phyloP scores from a whole-genome alignment of 2,888 invertebrate genomes.

The Spisula subtruncata region DNA sequence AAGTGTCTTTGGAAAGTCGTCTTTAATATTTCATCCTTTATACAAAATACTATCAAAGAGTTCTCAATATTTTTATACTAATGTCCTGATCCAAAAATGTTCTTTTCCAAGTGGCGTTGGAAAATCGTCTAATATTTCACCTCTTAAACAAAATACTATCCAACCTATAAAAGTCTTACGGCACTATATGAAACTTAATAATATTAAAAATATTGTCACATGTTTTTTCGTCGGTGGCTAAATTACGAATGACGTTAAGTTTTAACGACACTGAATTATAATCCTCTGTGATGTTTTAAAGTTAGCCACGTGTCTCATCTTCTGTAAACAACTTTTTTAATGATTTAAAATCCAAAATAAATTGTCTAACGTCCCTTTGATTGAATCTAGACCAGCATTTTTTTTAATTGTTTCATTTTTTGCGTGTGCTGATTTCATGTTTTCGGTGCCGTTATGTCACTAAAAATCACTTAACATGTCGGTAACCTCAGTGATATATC shows the following conservation, averaged over 20 bases:
- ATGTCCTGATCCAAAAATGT: too few relatives aligned
- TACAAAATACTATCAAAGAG: background rate
- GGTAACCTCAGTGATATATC: background rate
- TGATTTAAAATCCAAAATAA: background rate
- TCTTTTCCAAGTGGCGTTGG: background rate
- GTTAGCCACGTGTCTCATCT: background rate
- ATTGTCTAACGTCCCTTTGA: background rate
- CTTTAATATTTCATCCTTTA: background rate
- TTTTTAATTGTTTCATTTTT: background rate
- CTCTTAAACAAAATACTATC: background rate
- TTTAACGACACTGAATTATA: background rate
- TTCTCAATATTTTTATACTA: too few relatives aligned
- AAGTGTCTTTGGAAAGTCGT: background rate
- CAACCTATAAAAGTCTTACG: background rate
- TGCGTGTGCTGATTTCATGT: background rate
- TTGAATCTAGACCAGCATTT: background rate
- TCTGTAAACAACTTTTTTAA: background rate
- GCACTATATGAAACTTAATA: background rate
- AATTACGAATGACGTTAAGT: background rate
- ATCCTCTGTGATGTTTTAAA: background rate
- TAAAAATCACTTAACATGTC: constrained; percentile 20
- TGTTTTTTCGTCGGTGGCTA: background rate
- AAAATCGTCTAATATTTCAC: background rate
- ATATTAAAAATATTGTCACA: background rate
- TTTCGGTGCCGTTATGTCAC: background rate